Conservation (phyloP, 2,888 invertebrate species). For the Xylophagus ater region DNA sequence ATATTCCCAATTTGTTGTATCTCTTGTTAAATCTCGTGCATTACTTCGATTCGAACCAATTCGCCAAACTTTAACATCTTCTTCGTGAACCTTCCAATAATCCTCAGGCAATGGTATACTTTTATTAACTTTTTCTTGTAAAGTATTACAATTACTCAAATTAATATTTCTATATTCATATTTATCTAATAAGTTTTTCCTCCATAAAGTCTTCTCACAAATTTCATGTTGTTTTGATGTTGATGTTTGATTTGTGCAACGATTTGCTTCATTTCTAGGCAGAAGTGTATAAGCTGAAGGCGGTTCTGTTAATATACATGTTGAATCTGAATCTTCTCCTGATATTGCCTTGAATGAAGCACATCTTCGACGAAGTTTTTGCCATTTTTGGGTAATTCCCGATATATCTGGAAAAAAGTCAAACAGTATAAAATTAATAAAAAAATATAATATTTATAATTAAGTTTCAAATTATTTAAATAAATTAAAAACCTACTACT, state of each 20-base stretch:
- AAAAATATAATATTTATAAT: too few species aligned
- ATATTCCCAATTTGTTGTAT: constrained; percentile 9
- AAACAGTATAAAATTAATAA: too few species aligned
- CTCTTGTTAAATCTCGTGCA: constrained; percentile 3
- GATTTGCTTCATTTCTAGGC: constrained; percentile 4
- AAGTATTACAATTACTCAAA: constrained; percentile 4
- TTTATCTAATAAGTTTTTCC: constrained; percentile 7
- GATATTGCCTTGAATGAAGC: constrained; percentile 42
- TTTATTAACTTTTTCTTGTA: constrained; percentile 12
- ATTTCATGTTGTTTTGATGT: background rate
- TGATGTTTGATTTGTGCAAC: background rate
- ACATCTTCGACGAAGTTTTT: constrained; percentile 58
- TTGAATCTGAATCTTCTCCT: constrained; percentile 27
- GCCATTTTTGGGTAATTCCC: constrained; percentile 58
- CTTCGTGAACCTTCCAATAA: constrained; percentile 15
- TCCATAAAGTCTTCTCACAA: background rate
- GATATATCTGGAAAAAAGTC: constrained; percentile 17
- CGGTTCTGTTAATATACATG: constrained; percentile 14
- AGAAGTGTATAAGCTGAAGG: constrained; percentile 13
- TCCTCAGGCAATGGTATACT: constrained; percentile 14
- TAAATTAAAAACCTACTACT: too few species aligned
- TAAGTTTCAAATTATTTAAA: too few species aligned
- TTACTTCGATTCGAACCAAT: constrained; percentile 9
- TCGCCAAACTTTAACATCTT: constrained; percentile 15
- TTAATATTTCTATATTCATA: constrained; percentile 14